These are phyloP conservation scores for Percopsis omiscomaycus DNA, from an alignment of 2,797 vertebrate genomes.

Conservation along the genomic window DNA sequence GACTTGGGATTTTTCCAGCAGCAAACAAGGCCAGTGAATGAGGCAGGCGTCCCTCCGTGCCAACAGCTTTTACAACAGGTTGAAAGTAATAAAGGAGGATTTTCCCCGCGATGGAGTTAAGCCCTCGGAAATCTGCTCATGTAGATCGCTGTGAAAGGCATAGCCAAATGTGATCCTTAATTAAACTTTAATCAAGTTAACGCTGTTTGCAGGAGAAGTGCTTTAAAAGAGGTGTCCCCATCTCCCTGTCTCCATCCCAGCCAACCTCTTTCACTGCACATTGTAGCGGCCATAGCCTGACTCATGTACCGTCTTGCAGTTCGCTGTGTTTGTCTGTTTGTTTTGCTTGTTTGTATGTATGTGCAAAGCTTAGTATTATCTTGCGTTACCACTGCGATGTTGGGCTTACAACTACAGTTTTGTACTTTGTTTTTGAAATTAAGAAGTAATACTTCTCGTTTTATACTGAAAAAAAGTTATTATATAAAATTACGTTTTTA, in stretches of 20 bases:
- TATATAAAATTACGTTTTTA: too few relatives aligned
- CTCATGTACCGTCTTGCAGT: conserved; percentile 68
- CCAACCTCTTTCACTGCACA: conserved; percentile 70
- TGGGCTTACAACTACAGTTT: too few relatives aligned
- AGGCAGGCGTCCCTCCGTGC: conserved; percentile 92
- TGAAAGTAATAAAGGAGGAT: conserved; percentile 99
- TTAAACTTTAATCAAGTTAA: conserved; percentile 99
- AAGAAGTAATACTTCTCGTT: too few relatives aligned
- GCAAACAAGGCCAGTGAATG: conserved; percentile 98
- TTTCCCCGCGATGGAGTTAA: conserved; percentile 99
- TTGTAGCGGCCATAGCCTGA: conserved; percentile 76
- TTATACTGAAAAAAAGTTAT: too few relatives aligned
- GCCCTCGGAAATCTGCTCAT: conserved; percentile 99
- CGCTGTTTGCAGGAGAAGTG: conserved; percentile 86
- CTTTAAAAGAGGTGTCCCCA: conserved; percentile 78
- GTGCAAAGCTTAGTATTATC: too few relatives aligned
- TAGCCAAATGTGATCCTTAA: conserved; percentile 99
- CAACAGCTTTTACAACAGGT: conserved; percentile 99
- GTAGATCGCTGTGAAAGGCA: conserved; percentile 99
- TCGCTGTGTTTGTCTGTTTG: conserved; percentile 61
- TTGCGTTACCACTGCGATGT: too few relatives aligned
- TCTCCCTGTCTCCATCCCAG: conserved; percentile 63
- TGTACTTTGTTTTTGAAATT: too few relatives aligned
- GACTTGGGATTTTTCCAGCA: conserved; percentile 97
- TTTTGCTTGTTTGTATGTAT: conserved; percentile 51